phyloP scores from a whole-genome alignment of 2,113 vertebrate genomes.

The Heptranchias perlo region DNA sequence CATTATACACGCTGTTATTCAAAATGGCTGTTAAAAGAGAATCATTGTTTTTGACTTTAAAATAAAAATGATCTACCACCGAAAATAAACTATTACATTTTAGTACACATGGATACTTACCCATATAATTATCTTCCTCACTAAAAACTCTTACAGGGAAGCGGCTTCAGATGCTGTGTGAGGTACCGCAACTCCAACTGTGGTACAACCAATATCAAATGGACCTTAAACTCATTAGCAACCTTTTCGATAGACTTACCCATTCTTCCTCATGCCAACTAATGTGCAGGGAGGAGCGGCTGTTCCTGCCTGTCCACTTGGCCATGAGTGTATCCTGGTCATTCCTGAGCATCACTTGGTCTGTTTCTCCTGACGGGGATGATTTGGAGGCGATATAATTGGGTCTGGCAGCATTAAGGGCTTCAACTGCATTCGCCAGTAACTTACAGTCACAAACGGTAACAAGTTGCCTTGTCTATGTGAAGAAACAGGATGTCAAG shows the following conservation, averaged over 20 bases:
- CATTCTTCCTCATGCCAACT: constrained; percentile 96
- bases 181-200: background rate
- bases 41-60: background rate
- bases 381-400: constrained; percentile 93
- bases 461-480: constrained; percentile 87
- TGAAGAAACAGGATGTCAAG: background rate
- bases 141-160: background rate
- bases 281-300: constrained; percentile 77
- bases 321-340: constrained; percentile 92
- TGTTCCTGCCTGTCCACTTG: constrained; percentile 83
- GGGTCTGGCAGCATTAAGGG: constrained; percentile 82
- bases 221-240: no score
- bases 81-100: background rate
- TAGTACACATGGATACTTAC: background rate
- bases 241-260: constrained; percentile 59
- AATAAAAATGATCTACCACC: background rate
- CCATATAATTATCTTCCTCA: background rate
- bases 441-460: constrained; percentile 92
- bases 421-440: constrained; percentile 86
- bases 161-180: background rate
- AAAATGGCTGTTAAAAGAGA: background rate
- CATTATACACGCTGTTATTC: background rate
- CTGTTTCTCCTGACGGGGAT: constrained; percentile 80
- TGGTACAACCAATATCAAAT: background rate
- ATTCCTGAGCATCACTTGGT: constrained; percentile 91